Conservation (phyloP, 2,888 invertebrate species). For the Andricus quercusramuli region DNA sequence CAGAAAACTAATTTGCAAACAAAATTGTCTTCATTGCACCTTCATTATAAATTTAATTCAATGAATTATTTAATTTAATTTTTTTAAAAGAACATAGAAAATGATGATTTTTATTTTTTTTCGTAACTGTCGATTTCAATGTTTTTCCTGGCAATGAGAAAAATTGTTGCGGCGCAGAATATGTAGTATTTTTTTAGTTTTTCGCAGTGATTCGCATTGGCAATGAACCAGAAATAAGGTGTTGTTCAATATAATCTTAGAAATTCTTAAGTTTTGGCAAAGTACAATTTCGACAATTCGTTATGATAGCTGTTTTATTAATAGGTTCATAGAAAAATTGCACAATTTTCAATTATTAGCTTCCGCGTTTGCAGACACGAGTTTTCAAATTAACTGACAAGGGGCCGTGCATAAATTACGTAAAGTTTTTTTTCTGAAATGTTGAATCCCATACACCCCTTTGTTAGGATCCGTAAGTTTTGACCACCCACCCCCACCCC, state of each 20-base stretch:
- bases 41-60: not conserved
- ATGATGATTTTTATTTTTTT: not conserved
- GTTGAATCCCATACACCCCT: too few relatives aligned
- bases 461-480: too few relatives aligned
- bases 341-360: not conserved
- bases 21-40: too few relatives aligned
- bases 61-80: not conserved
- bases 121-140: not conserved
- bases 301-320: not conserved
- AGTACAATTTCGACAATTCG: not conserved
- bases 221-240: not conserved
- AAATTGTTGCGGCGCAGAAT: not conserved
- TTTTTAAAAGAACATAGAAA: not conserved
- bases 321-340: not conserved
- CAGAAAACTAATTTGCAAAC: too few relatives aligned
- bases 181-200: too few relatives aligned
- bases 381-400: too few relatives aligned
- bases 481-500: too few relatives aligned
- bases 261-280: slow-evolving; percentile 7
- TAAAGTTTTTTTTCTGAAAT: too few relatives aligned
- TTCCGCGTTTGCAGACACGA: too few relatives aligned
- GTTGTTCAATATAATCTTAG: not conserved
- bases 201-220: not conserved
- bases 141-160: not conserved
- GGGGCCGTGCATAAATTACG: too few relatives aligned